These are phyloP conservation scores for Coluber constrictor DNA, from an alignment of 2,797 vertebrate species.

Conservation along the genomic window DNA sequence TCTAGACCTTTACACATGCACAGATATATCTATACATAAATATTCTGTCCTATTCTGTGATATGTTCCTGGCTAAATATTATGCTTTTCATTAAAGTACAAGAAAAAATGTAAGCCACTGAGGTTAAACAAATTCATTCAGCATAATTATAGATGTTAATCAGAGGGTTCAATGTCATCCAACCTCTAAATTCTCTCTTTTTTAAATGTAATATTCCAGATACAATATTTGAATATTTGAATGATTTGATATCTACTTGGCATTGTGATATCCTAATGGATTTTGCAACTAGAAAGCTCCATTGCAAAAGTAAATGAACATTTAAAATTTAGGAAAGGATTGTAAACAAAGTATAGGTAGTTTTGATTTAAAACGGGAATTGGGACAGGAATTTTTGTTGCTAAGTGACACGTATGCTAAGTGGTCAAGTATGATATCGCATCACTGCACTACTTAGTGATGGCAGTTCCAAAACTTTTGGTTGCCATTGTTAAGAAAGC, in stretches of 20 bases:
- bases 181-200: not conserved
- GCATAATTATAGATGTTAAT: not conserved
- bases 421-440: not conserved
- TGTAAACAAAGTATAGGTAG: not conserved
- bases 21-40: not conserved
- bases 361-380: not conserved
- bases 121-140: not conserved
- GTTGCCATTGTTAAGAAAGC: not conserved
- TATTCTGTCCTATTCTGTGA: not conserved
- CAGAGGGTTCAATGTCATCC: not conserved
- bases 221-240: not conserved
- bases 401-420: not conserved
- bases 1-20: not conserved
- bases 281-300: not conserved
- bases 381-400: not conserved
- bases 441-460: not conserved
- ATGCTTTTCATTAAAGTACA: not conserved
- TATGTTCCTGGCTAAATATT: not conserved
- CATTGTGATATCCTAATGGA: not conserved
- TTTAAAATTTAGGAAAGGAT: not conserved
- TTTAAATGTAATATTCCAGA: not conserved
- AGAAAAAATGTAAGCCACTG: not conserved
- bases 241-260: not conserved
- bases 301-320: not conserved
- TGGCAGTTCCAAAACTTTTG: not conserved